Evolutionary conservation across 2,113 vertebrate species (phyloP).

Genomic region (Phalacrocorax carbo): DNA sequence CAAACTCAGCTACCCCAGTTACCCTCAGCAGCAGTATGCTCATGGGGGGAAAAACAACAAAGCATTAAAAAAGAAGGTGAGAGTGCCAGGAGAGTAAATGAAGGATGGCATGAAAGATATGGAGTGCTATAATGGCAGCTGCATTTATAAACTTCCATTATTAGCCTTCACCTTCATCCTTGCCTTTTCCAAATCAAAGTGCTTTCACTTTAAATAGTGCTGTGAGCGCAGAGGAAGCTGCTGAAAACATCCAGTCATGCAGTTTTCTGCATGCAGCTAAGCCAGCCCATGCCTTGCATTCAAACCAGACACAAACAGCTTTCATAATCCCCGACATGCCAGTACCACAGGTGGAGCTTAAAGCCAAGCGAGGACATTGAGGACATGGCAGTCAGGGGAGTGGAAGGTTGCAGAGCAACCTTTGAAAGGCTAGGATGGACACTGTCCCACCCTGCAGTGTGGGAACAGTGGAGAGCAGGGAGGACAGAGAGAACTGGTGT

Average conservation of each 20-base stretch:
- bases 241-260: not conserved
- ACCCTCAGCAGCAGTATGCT: not conserved
- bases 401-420: not conserved
- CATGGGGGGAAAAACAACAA: not conserved
- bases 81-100: not conserved
- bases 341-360: not conserved
- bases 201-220: not conserved
- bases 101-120: not conserved
- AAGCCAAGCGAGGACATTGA: accelerated
- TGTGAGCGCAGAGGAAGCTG: not conserved
- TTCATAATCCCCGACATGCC: not conserved
- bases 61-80: not conserved
- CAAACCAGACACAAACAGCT: not conserved
- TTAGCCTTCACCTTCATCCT: conserved; percentile 2
- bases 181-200: not conserved
- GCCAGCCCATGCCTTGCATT: not conserved
- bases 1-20: not conserved
- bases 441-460: not conserved
- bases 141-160: conserved; percentile 21
- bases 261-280: not conserved
- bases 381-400: not conserved
- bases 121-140: not conserved
- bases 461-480: not conserved
- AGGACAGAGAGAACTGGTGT: not conserved
- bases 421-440: not conserved